Percentiles rank a stretch among this genome's conserved stretches.
phyloP scores from a whole-genome alignment of 2,797 vertebrate genomes.

The Pseudochirops corinnae region DNA sequence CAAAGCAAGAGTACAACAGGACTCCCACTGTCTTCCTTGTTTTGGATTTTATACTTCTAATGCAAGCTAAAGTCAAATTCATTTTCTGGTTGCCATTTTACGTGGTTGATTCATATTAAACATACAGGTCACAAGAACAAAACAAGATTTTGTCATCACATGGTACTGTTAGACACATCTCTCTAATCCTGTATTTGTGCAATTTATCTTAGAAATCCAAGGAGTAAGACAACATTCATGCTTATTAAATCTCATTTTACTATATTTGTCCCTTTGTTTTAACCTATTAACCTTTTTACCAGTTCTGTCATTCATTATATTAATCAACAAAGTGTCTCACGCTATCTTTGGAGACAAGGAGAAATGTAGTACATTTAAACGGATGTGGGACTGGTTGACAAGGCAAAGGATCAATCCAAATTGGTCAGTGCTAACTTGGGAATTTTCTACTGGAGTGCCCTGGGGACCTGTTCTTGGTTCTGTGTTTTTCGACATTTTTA shows the following conservation, averaged over 20 bases:
- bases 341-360: background rate
- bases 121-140: background rate
- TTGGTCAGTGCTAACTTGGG: background rate
- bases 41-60: background rate
- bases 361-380: background rate
- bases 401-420: background rate
- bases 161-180: background rate
- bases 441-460: background rate
- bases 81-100: background rate
- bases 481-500: background rate
- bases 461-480: background rate
- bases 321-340: background rate
- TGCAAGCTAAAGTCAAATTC: background rate
- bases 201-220: background rate
- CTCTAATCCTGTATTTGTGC: background rate
- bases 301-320: background rate
- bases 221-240: background rate
- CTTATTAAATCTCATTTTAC: background rate
- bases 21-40: background rate
- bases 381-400: background rate
- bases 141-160: background rate
- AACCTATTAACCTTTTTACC: background rate
- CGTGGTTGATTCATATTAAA: background rate
- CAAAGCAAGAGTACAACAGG: background rate
- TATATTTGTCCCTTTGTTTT: background rate